Evolutionary conservation across 2,113 vertebrate genomes (phyloP), one percentile per base, ranked within the genome.

Genomic region (Nothocercus julius): DNA sequence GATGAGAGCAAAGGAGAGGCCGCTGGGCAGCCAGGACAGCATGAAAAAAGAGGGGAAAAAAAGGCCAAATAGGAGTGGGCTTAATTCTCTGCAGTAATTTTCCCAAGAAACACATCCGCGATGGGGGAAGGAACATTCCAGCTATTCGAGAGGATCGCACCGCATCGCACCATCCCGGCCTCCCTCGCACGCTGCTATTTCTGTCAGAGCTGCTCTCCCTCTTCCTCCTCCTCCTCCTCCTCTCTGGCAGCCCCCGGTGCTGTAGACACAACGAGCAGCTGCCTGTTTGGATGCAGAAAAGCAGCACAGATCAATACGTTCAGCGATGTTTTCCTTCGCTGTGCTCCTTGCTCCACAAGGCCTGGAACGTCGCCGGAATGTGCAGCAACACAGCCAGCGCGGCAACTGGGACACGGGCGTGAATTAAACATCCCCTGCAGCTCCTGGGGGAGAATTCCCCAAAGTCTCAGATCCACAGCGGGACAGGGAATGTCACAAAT

Each of bases 131-230:
- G 3, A 32, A 21, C 18, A 32, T 45, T 67, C 40, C 63, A 28
- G 36, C 36, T 64, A 17, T 27, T 42, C 7, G 14, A 54, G 27
- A 14, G 53, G 53, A 28, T 15, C 13, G 51, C 1, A 5, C 11
- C 32, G 47, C 0, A 1, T 74, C 64, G 38, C 2, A 13, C 34
- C 44, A 13, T 22, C 53, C 54, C 0, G 0, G 4, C 12, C 30
- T 25, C 32, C 25, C 24, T 74, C 3, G 2, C 42, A 15, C 10
- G 54, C n/a, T 82, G 47, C 30, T 74, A 9, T 87, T 87, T 67
- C 53, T 89, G 34, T 68, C 1, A 0, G n/a, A 58, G 51, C 16
- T 32, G 61, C 27, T 51, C 40, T 53, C 25, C 68, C n/a, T 49
- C n/a, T 25, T 15, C 49, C 47, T 49, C 47, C n/a, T 25, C 47